Base-by-base conservation (phyloP, 2,888 invertebrate genomes). In the Onchidella celtica region DNA sequence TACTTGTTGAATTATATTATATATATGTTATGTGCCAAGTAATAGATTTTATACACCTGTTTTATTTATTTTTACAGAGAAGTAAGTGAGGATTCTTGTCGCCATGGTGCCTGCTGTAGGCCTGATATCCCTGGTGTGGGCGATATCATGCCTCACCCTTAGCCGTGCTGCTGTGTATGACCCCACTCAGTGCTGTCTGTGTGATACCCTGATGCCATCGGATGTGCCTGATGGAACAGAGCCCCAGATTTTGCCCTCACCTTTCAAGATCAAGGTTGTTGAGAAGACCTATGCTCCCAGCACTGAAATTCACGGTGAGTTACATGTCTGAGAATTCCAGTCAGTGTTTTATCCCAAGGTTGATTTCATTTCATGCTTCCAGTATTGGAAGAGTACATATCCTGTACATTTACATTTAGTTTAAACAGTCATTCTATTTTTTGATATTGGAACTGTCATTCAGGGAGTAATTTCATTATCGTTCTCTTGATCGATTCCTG, bases 161-260 rank as follows among this genome's bases (percentile, higher is more conserved):
- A 80, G 55, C 57, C 65, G 68, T 57, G 55, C 70, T 32, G 82
- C 82, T 29, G 82, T 85, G 11, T 68, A 74, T 40, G 83, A 79
- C 72, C 83, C 85, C 57, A 86, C 85, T 11, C 79, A 85, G 47
- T 89, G 89, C 81, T 89, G 89, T 73, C 21, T 70, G n/a, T 89
- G 89, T 84, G 72, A 66, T 17, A 66, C 83, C 36, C 81, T 88
- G 83, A 81, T 69, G 61, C 88, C 89, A 24, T 74, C 68, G 32
- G 73, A 84, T 59, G 57, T 72, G 2, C 75, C 81, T 3, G 65
- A 38, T 11, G 79, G 66, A 9, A 47, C 74, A 3, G n/a, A 82
- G 1, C 89, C 90, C 0, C 89, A 90, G 70, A 78, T 87, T 36
- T 65, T 87, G 55, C 90, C 89, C 6, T 90, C 90, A 24, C 90